These are phyloP conservation scores for Pyrgus malvae DNA, from an alignment of 2,888 invertebrate genomes.

Conservation along the genomic window DNA sequence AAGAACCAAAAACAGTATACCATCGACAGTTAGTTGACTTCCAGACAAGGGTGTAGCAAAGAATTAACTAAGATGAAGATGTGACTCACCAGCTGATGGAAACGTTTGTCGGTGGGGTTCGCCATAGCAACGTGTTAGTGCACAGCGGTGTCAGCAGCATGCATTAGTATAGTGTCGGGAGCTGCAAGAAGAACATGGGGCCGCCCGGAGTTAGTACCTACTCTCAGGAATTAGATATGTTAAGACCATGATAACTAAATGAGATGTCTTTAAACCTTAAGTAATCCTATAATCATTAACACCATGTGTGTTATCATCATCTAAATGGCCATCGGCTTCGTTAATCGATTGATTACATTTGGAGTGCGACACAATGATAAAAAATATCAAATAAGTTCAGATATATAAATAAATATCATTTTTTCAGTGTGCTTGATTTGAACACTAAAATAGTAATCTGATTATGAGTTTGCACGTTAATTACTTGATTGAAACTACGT, in stretches of 20 bases:
- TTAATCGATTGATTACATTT: too few relatives aligned
- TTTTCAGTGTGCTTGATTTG: too few relatives aligned
- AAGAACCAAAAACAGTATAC: too few relatives aligned
- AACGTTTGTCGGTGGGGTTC: conserved; percentile 76
- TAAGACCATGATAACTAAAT: conserved; percentile 1
- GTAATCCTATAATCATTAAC: too few relatives aligned
- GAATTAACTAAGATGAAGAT: neutral
- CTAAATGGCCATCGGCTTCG: too few relatives aligned
- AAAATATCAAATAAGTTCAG: too few relatives aligned
- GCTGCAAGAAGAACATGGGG: conserved; percentile 56
- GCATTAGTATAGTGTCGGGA: conserved; percentile 69
- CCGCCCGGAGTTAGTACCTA: conserved; percentile 25
- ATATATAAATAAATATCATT: too few relatives aligned
- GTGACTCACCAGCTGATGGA: conserved; percentile 80
- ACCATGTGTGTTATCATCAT: too few relatives aligned
- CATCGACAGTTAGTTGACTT: too few relatives aligned
- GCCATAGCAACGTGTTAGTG: conserved; percentile 69
- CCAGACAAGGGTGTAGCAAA: too few relatives aligned
- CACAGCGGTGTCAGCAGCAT: conserved; percentile 55
- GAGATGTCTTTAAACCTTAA: neutral
- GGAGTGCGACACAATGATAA: too few relatives aligned
- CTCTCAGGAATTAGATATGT: neutral
- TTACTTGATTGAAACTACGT: neutral
- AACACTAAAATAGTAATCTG: too few relatives aligned
- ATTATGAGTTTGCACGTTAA: neutral